Percentiles rank a stretch among this genome's conserved stretches.
Evolutionary conservation across 2,888 invertebrate genomes (phyloP).

Genomic region (Lasioglossum figueresi): DNA sequence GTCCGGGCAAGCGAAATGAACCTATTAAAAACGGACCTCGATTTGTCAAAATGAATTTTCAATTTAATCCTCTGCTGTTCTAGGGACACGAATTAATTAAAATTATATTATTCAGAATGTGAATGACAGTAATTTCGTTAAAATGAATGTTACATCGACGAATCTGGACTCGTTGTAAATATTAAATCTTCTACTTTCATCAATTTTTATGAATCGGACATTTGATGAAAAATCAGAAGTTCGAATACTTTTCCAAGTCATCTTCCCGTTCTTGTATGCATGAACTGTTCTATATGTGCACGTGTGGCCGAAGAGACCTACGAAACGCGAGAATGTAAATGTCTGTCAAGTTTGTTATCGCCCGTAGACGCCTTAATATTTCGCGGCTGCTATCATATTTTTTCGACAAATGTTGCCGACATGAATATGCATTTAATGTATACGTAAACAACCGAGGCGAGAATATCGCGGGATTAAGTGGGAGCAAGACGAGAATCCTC

Average conservation of each 20-base stretch:
- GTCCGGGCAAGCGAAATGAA: not conserved
- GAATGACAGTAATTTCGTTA: not conserved
- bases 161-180: not conserved
- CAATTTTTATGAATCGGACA: no score
- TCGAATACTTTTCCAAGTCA: not conserved
- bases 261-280: not conserved
- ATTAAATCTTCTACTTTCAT: not conserved
- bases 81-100: not conserved
- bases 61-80: not conserved
- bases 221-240: not conserved
- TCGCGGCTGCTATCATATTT: constrained; percentile 29
- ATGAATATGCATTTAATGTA: constrained; percentile 59
- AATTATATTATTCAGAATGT: not conserved
- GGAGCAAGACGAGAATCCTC: constrained; percentile 33
- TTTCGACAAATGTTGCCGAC: constrained; percentile 34
- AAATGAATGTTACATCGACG: not conserved
- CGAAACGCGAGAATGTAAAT: not conserved
- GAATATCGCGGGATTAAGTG: constrained; percentile 51
- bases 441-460: constrained; percentile 40
- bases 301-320: no score
- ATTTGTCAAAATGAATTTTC: constrained; percentile 1
- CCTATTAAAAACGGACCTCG: not conserved
- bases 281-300: not conserved
- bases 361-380: not conserved
- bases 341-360: constrained; percentile 8